These are phyloP conservation scores for Hippocampus mohnikei DNA, from an alignment of 2,113 vertebrate species.

Conservation along the genomic window DNA sequence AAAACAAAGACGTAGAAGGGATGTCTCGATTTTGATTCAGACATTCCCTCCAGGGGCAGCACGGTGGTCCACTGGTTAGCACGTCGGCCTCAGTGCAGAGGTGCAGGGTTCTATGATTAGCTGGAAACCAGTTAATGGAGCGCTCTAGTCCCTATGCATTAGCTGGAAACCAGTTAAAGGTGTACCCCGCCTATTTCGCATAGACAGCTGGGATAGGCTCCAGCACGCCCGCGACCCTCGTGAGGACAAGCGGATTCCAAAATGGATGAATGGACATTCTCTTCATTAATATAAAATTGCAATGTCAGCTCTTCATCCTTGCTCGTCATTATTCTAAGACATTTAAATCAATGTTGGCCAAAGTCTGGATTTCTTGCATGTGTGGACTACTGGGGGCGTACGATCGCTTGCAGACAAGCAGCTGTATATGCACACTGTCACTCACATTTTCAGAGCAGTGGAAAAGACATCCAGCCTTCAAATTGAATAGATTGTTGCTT, in stretches of 20 bases:
- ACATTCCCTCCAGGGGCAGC: too few relatives aligned
- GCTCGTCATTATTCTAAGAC: neutral
- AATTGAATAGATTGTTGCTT: constrained; percentile 53
- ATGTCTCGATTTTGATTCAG: neutral
- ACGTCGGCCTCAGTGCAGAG: too few relatives aligned
- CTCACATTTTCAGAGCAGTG: neutral
- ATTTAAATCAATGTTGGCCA: neutral
- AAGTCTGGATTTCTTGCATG: neutral
- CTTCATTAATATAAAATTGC: neutral
- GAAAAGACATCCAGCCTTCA: constrained; percentile 19
- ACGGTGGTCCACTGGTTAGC: too few relatives aligned
- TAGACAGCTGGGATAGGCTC: too few relatives aligned
- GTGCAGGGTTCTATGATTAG: too few relatives aligned
- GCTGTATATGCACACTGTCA: constrained; percentile 8
- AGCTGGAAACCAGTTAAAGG: too few relatives aligned
- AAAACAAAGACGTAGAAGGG: neutral
- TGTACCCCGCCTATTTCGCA: too few relatives aligned
- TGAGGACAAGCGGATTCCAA: too few relatives aligned
- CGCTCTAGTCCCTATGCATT: too few relatives aligned
- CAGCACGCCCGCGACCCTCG: too few relatives aligned
- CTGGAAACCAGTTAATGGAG: too few relatives aligned
- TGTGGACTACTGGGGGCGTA: neutral
- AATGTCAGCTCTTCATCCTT: neutral
- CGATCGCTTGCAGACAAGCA: neutral
- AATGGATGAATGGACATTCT: too few relatives aligned